These are phyloP conservation scores for Pongo pygmaeus DNA, from an alignment of 2,113 vertebrate genomes.

Conservation along the genomic window DNA sequence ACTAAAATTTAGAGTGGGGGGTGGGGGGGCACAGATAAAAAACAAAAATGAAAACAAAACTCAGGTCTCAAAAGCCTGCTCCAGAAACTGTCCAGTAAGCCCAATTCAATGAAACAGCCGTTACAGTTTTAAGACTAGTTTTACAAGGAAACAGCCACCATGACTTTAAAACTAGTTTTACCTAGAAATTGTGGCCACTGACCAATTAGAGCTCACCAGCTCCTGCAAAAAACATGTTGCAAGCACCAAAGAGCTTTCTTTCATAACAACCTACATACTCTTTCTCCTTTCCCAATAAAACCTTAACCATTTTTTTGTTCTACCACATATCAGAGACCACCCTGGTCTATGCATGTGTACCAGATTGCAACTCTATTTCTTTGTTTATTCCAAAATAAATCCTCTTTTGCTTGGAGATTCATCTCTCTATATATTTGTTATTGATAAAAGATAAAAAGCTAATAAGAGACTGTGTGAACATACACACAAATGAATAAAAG, in stretches of 20 bases:
- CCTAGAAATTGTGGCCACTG: background rate
- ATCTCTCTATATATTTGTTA: background rate
- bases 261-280: background rate
- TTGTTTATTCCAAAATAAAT: background rate
- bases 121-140: background rate
- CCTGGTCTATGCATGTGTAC: no score
- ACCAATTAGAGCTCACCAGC: background rate
- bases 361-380: background rate
- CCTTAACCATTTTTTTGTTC: background rate
- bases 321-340: no score
- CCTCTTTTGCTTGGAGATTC: background rate
- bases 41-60: background rate
- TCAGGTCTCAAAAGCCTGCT: background rate
- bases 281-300: background rate
- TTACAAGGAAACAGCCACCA: background rate
- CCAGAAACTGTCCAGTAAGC: background rate
- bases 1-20: background rate
- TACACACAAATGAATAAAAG: background rate
- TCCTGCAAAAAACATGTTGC: background rate
- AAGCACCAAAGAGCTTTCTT: background rate
- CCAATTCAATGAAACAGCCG: background rate
- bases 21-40: background rate
- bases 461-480: background rate
- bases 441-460: background rate
- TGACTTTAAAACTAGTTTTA: background rate